A percentile compares a stretch with the other conserved stretches of the same genome.
Conservation (phyloP, 2,888 invertebrate genomes). For the Boloria euphrosyne region DNA sequence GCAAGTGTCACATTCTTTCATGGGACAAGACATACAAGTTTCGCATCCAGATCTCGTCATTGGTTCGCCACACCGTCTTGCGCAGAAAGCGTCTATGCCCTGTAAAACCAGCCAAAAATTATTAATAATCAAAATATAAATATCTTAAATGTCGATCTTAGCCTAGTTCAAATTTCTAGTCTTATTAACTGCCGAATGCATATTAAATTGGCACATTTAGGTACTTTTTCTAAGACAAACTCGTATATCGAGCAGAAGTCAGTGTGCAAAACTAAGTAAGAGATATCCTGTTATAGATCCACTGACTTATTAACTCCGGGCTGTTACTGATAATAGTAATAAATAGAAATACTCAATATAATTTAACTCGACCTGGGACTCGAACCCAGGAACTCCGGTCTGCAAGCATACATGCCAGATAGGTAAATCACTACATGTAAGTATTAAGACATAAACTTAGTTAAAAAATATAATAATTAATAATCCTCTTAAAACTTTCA, state of each 20-base stretch:
- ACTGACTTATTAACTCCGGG: no score
- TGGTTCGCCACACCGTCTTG: slow-evolving; percentile 34
- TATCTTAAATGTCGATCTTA: background rate
- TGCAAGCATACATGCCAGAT: background rate
- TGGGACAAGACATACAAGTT: slow-evolving; percentile 42
- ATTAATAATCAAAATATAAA: no score
- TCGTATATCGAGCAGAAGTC: no score
- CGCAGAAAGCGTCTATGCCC: slow-evolving; percentile 47
- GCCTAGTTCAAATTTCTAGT: background rate
- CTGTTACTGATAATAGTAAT: background rate
- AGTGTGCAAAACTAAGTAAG: no score
- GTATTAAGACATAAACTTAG: background rate
- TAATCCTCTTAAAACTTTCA: background rate
- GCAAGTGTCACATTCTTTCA: slow-evolving; percentile 20
- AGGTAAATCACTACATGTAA: background rate
- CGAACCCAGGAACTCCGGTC: background rate
- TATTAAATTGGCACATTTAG: no score
- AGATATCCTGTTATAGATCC: no score
- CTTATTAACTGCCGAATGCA: no score
- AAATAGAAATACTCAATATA: background rate
- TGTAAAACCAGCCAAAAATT: slow-evolving; percentile 41
- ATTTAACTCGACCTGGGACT: background rate
- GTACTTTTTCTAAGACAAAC: no score
- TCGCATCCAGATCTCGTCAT: slow-evolving; percentile 40
- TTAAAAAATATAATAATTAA: no score